Percentiles rank a stretch among this genome's conserved stretches.
Evolutionary conservation across 2,888 invertebrate genomes (phyloP).

Genomic region (Synergus itoensis): DNA sequence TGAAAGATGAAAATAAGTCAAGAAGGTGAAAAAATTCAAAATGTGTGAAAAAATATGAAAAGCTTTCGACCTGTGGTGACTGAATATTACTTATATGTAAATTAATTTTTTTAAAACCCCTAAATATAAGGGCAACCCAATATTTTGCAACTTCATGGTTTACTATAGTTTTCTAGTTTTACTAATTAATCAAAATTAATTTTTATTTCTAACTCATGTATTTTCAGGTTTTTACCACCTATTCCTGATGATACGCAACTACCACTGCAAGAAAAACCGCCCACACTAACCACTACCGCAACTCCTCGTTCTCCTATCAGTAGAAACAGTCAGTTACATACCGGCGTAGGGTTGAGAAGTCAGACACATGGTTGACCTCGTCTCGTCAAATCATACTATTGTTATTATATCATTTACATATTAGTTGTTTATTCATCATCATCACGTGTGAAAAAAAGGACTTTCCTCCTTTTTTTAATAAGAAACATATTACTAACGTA

Average conservation of each 20-base stretch:
- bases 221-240: not conserved
- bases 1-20: too few species aligned
- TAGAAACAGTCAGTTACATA: constrained; percentile 66
- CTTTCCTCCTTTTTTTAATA: not conserved
- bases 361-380: constrained; percentile 60
- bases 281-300: constrained; percentile 50
- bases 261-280: constrained; percentile 42
- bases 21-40: too few species aligned
- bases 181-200: too few species aligned
- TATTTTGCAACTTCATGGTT: too few species aligned
- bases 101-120: too few species aligned
- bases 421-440: constrained; percentile 34
- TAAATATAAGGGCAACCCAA: too few species aligned
- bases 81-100: too few species aligned
- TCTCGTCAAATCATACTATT: constrained; percentile 42
- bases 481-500: not conserved
- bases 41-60: too few species aligned
- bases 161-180: too few species aligned
- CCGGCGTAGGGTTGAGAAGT: constrained; percentile 67
- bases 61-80: too few species aligned
- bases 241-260: constrained; percentile 34
- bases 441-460: constrained; percentile 38
- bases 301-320: constrained; percentile 60
- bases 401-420: not conserved
- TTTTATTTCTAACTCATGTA: not conserved